These are phyloP conservation scores for Trichogramma dendrolimi DNA, from an alignment of 2,888 invertebrate genomes.

Conservation along the genomic window DNA sequence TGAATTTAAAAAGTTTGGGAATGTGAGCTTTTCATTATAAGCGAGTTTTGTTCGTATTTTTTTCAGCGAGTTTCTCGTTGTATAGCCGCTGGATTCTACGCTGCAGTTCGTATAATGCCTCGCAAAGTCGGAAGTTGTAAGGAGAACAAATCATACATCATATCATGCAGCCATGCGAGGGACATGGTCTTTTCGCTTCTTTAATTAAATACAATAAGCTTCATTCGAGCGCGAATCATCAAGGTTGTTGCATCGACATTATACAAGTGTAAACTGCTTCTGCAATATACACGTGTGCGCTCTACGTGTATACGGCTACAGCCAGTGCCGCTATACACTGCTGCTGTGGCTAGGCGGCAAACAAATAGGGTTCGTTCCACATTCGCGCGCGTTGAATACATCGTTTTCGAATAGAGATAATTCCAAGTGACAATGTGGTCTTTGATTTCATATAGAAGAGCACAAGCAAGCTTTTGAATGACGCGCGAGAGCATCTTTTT, in stretches of 20 bases:
- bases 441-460: slow-evolving; percentile 51
- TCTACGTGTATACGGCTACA: neutral
- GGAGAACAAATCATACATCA: too few species aligned
- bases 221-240: too few species aligned
- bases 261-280: neutral
- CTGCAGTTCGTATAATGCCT: too few species aligned
- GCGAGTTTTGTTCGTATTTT: too few species aligned
- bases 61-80: too few species aligned
- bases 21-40: too few species aligned
- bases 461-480: slow-evolving; percentile 42
- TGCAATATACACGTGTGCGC: slow-evolving; percentile 32
- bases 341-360: slow-evolving; percentile 37
- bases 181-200: too few species aligned
- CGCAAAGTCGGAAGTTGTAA: too few species aligned
- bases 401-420: slow-evolving; percentile 52
- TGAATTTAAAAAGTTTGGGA: too few species aligned
- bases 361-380: slow-evolving; percentile 52
- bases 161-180: too few species aligned
- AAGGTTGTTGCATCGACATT: neutral
- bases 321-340: neutral
- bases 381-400: slow-evolving; percentile 48
- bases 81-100: too few species aligned
- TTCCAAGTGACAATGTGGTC: slow-evolving; percentile 51
- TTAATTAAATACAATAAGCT: neutral
- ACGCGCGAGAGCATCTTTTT: slow-evolving; percentile 34